Conservation (phyloP, 2,797 vertebrate species). For the Pangasius mekongensis region DNA sequence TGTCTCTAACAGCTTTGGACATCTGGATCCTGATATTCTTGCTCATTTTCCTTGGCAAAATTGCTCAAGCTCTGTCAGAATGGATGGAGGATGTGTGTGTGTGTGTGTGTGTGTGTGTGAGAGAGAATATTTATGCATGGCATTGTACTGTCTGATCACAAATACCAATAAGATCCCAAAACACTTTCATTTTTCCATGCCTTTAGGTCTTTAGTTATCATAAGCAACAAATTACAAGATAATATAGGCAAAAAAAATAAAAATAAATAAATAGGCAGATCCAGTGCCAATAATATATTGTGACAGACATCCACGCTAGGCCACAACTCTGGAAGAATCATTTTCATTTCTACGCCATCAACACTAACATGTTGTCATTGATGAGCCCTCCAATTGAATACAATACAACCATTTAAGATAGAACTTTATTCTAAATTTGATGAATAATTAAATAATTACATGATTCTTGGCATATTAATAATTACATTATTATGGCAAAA, state of each 20-base stretch:
- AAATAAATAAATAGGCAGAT: not conserved
- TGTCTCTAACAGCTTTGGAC: too few relatives aligned
- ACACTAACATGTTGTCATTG: not conserved
- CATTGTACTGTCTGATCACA: not conserved
- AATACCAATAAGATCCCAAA: not conserved
- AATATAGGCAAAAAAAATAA: not conserved
- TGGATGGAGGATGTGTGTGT: too few relatives aligned
- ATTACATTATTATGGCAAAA: constrained; percentile 65
- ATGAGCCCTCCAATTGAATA: not conserved
- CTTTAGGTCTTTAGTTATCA: not conserved
- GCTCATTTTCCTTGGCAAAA: not conserved
- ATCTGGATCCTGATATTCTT: not conserved
- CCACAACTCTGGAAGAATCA: not conserved
- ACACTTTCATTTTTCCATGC: not conserved
- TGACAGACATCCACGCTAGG: not conserved
- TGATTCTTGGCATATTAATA: constrained; percentile 48
- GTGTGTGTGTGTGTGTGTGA: too few relatives aligned
- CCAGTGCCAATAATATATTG: too few relatives aligned
- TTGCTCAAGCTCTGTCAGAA: too few relatives aligned
- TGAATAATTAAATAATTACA: constrained; percentile 75
- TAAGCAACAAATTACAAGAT: not conserved
- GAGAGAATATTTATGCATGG: not conserved
- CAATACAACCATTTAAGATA: constrained; percentile 40
- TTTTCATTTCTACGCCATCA: not conserved
- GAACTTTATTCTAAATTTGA: constrained; percentile 71